A percentile compares a stretch with the other conserved stretches of the same genome.
Conservation (phyloP, 2,888 invertebrate species). For the Torymus tubicola region DNA sequence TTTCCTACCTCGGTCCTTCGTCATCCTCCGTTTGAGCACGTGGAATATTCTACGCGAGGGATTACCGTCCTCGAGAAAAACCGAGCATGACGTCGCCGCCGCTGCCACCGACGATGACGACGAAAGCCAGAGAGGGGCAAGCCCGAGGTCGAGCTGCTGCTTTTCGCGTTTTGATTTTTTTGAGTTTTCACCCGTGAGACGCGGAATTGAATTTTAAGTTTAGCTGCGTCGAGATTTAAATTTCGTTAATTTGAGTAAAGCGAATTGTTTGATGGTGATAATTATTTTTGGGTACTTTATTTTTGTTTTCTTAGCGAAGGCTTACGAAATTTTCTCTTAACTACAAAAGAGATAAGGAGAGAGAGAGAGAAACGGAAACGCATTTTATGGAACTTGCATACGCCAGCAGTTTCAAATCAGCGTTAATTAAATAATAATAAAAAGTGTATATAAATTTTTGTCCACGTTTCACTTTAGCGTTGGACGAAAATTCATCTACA, state of each 20-base stretch:
- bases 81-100: constrained; percentile 15
- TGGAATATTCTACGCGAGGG: constrained; percentile 52
- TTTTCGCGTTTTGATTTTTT: constrained; percentile 7
- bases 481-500: background rate
- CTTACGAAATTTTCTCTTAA: too few relatives aligned
- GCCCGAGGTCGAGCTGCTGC: background rate
- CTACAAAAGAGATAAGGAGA: too few relatives aligned
- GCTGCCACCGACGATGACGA: background rate
- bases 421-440: constrained; percentile 3
- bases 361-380: too few relatives aligned
- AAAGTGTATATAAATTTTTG: background rate
- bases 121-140: background rate
- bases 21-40: constrained; percentile 47
- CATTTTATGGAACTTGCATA: too few relatives aligned
- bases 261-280: too few relatives aligned
- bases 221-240: too few relatives aligned
- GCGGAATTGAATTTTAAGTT: too few relatives aligned
- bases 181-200: background rate
- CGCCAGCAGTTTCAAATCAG: background rate
- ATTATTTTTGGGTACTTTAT: too few relatives aligned
- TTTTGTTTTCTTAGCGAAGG: too few relatives aligned
- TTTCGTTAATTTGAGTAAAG: too few relatives aligned
- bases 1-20: constrained; percentile 36
- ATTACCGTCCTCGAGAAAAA: constrained; percentile 42
- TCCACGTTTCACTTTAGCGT: constrained; percentile 1